A percentile compares a stretch with the other conserved stretches of the same genome.
phyloP scores from a whole-genome alignment of 2,113 vertebrate species.

The Rhynchomys soricoides region DNA sequence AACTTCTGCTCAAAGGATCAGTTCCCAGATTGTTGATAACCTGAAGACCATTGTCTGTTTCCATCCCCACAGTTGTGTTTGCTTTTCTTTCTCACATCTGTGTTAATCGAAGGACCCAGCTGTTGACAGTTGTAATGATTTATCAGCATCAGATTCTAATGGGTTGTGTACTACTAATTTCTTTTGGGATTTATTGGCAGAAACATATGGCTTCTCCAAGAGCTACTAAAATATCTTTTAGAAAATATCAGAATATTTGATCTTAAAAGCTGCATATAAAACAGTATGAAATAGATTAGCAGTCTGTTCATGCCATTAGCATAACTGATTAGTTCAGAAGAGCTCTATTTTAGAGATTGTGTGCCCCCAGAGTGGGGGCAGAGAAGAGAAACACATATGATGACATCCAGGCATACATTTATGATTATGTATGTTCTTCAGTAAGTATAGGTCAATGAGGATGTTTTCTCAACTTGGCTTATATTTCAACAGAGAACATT shows the following conservation, averaged over 20 bases:
- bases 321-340: not conserved
- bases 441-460: not conserved
- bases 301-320: not conserved
- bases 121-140: conserved; percentile 51
- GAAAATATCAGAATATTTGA: conserved; percentile 33
- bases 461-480: not conserved
- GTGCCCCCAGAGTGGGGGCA: not conserved
- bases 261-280: conserved; percentile 48
- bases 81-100: conserved; percentile 57
- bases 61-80: conserved; percentile 22
- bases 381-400: not conserved
- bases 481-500: not conserved
- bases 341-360: not conserved
- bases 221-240: not conserved
- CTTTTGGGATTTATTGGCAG: not conserved
- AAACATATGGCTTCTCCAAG: not conserved
- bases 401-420: not conserved
- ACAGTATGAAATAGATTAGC: conserved; percentile 11
- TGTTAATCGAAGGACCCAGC: conserved; percentile 33
- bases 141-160: conserved; percentile 2
- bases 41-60: not conserved
- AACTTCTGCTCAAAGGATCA: not conserved
- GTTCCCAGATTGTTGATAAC: conserved; percentile 15
- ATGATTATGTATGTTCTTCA: not conserved
- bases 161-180: conserved; percentile 11